Evolutionary conservation across 2,797 vertebrate species (phyloP).

Genomic region (Sarcoramphus papa): DNA sequence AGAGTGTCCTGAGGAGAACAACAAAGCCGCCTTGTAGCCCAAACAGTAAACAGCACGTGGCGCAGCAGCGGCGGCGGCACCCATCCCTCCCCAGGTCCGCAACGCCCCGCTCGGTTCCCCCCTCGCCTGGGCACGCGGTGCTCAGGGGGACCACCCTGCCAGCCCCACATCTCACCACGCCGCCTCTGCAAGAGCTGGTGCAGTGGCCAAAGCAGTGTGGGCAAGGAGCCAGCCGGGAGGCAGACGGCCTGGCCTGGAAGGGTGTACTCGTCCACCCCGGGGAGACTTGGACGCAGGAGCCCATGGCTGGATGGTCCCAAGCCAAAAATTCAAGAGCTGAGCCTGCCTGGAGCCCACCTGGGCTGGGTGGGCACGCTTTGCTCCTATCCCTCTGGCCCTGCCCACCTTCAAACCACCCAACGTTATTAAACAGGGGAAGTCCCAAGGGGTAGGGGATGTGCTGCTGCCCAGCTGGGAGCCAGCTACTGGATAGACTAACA

Average conservation of each 20-base stretch:
- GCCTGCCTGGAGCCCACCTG: background rate
- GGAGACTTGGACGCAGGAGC: background rate
- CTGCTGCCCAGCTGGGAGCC: background rate
- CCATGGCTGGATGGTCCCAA: background rate
- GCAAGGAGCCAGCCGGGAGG: background rate
- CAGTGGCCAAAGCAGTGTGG: background rate
- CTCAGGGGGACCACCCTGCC: rapidly evolving
- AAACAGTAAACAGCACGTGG: constrained; percentile 63
- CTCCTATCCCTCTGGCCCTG: background rate
- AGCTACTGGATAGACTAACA: background rate
- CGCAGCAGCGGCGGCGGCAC: background rate
- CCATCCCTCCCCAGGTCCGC: background rate
- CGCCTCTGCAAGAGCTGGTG: background rate
- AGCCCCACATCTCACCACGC: background rate
- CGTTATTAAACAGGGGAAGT: background rate
- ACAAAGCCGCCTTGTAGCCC: constrained; percentile 70
- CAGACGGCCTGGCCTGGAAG: background rate
- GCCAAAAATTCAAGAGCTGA: background rate
- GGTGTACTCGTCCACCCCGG: background rate
- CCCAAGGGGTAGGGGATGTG: background rate
- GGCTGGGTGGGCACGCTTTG: background rate
- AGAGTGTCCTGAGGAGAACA: constrained; percentile 86
- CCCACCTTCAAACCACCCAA: background rate
- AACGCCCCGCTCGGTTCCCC: background rate
- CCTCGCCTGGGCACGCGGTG: background rate